Conservation (phyloP, 1,140 invertebrate species). For the Papilio machaon region DNA sequence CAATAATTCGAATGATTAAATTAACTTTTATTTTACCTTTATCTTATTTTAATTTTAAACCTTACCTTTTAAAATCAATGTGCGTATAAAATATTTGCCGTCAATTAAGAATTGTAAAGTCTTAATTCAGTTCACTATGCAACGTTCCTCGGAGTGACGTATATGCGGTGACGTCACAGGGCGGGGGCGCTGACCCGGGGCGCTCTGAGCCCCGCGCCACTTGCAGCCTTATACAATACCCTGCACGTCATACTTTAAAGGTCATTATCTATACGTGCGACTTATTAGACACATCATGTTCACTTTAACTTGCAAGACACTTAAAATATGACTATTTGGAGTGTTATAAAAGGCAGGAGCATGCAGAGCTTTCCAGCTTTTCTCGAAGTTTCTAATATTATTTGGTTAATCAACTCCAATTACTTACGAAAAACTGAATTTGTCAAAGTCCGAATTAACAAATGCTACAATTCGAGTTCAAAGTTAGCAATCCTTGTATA, state of each 20-base stretch:
- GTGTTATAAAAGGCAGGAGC: too few relatives aligned
- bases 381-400: too few relatives aligned
- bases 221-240: slow-evolving; percentile 24
- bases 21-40: neutral
- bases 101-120: neutral
- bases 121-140: neutral
- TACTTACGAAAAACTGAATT: too few relatives aligned
- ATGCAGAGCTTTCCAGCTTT: too few relatives aligned
- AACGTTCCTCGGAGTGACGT: slow-evolving; percentile 55
- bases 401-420: too few relatives aligned
- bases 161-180: slow-evolving; percentile 60
- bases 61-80: neutral
- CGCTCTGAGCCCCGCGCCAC: slow-evolving; percentile 36
- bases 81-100: neutral
- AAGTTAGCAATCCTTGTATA: too few relatives aligned
- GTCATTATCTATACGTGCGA: neutral
- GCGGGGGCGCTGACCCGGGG: slow-evolving; percentile 62
- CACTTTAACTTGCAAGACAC: neutral
- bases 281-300: neutral
- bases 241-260: slow-evolving; percentile 1
- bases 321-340: too few relatives aligned
- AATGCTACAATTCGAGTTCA: too few relatives aligned
- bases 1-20: neutral
- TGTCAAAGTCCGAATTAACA: too few relatives aligned
- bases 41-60: too few relatives aligned